A percentile compares a stretch with the other conserved stretches of the same genome.
Evolutionary conservation across 2,797 vertebrate genomes (phyloP).

Genomic region (Harpagifer antarcticus): DNA sequence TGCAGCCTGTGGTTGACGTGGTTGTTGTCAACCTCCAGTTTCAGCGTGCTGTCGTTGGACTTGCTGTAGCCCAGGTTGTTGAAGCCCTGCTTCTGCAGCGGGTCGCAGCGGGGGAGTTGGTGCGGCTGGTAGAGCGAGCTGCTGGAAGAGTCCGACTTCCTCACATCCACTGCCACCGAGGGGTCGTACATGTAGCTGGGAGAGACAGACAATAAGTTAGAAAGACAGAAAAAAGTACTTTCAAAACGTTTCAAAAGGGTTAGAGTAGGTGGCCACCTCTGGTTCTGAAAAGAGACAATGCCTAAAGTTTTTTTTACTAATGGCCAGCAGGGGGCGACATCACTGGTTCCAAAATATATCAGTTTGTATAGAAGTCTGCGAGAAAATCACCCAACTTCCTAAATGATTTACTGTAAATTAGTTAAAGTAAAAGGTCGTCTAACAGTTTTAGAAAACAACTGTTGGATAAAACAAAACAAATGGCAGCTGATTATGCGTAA

Average conservation of each 20-base stretch:
- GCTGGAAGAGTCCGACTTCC: conserved; percentile 72
- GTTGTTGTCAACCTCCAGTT: conserved; percentile 85
- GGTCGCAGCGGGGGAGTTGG: conserved; percentile 10
- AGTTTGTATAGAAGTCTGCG: too few species aligned
- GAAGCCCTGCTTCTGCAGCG: conserved; percentile 74
- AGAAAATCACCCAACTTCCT: too few species aligned
- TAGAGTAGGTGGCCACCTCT: too few species aligned
- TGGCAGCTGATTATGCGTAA: conserved; percentile 1
- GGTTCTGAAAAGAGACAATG: too few species aligned
- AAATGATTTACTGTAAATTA: too few species aligned
- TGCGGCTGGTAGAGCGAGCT: conserved; percentile 81
- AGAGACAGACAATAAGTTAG: too few species aligned
- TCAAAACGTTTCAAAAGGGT: too few species aligned
- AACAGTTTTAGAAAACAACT: neutral
- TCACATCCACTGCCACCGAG: conserved; percentile 72
- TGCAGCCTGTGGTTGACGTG: conserved; percentile 83
- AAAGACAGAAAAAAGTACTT: neutral
- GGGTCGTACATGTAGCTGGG: conserved; percentile 92
- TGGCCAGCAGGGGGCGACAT: too few species aligned
- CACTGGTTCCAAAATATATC: too few species aligned
- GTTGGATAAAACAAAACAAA: neutral
- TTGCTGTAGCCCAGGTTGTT: conserved; percentile 84
- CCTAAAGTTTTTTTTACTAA: too few species aligned
- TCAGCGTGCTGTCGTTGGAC: conserved; percentile 75
- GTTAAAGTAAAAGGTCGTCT: neutral